Evolutionary conservation across 1,140 invertebrate genomes (phyloP), one percentile per base, ranked within the genome.

Genomic region (Brachionus koreanus): DNA sequence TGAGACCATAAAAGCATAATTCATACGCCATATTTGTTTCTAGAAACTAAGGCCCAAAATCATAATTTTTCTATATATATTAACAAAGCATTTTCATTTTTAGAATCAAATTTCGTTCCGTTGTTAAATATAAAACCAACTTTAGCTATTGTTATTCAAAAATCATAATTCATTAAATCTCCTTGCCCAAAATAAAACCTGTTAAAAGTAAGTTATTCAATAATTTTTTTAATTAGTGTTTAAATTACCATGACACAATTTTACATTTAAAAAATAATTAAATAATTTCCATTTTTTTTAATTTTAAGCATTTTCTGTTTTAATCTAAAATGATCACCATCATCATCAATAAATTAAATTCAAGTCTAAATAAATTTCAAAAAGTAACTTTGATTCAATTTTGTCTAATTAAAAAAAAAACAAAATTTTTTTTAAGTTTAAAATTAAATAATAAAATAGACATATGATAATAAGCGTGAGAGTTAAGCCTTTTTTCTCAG

Each of bases 21-120:
- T 23, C n/a, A 1, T 74, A 1, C 69, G 69, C 69, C 69, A 74
- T 74, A 35, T 74, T 74, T 43, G 69, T 74, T 74, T 74, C 69
- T 74, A 74, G 69, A 74, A 74, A 74, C 69, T 5, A 33, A 72
- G 6, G 9, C 0, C 49, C 6, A 57, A 57, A 57, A 57, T 57
- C 49, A 57, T 57, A 57, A 57, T 57, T 25, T 57, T 57, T 57
- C 49, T 57, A 23, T 57, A 74, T 43, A 74, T 74, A 74, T 23
- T n/a, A 74, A 16, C 29, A 6, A 13, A 42, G 9, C 2, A 35
- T 35, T 16, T 39, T 39, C 63, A 23, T 49, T 49, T 49, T 16
- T 5, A 1, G 13, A 49, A 6, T 16, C 13, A 49, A 46, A 57
- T 19, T 57, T 57, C 49, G 19, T 25, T 57, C 19, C 49, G 49